phyloP scores from a whole-genome alignment of 2,113 vertebrate species.

The Hyaena hyaena region DNA sequence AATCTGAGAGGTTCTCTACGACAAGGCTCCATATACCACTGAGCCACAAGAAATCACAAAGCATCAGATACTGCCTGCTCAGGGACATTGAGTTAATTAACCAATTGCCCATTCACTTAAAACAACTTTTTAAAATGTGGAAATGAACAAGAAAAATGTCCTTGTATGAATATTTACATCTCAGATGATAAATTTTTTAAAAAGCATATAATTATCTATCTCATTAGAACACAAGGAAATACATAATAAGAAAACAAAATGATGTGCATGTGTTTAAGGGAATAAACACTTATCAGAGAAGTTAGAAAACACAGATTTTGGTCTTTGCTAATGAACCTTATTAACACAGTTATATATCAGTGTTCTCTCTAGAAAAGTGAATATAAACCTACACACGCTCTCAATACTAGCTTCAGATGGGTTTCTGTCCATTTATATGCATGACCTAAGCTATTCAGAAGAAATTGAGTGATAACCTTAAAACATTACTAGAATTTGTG shows the following conservation, averaged over 20 bases:
- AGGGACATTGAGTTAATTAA: constrained; percentile 5
- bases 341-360: not conserved
- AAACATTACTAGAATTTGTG: constrained; percentile 29
- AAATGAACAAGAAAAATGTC: constrained; percentile 11
- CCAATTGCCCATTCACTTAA: not conserved
- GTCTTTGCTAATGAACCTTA: constrained; percentile 5
- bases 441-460: constrained; percentile 21
- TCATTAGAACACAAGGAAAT: constrained; percentile 23
- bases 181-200: constrained; percentile 27
- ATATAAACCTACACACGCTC: not conserved
- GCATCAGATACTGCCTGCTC: not conserved
- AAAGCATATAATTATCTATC: not conserved
- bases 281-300: not conserved
- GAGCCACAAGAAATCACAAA: not conserved
- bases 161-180: constrained; percentile 8
- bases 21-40: not conserved
- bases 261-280: not conserved
- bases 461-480: not conserved
- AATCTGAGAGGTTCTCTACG: not conserved
- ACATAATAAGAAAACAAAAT: constrained; percentile 31
- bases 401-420: constrained; percentile 10
- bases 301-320: constrained; percentile 26
- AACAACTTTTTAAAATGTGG: not conserved
- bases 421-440: constrained; percentile 14
- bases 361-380: not conserved